Conservation (phyloP, 2,797 vertebrate genomes). For the Hemibagrus guttatus region DNA sequence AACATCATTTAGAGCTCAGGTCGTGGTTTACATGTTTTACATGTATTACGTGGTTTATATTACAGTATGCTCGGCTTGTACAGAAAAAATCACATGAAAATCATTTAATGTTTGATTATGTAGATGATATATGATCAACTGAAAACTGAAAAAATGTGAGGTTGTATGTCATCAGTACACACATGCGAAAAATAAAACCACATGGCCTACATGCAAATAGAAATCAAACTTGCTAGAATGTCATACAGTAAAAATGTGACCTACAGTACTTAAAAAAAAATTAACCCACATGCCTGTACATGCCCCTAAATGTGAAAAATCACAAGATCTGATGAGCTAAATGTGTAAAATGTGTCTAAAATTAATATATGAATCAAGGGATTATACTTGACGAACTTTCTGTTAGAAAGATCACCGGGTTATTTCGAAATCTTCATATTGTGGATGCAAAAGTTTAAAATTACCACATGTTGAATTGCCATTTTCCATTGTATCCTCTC, state of each 20-base stretch:
- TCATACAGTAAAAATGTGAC: not conserved
- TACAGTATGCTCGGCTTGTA: not conserved
- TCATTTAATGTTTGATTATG: not conserved
- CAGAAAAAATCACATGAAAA: not conserved
- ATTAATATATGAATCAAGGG: not conserved
- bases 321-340: not conserved
- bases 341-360: not conserved
- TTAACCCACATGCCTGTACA: too few species aligned
- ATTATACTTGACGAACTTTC: not conserved
- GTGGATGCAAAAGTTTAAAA: not conserved
- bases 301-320: not conserved
- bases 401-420: not conserved
- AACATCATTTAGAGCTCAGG: not conserved
- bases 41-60: too few species aligned
- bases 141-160: not conserved
- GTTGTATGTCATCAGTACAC: not conserved
- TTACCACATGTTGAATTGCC: conserved; percentile 8
- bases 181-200: not conserved
- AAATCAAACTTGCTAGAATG: not conserved
- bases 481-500: not conserved
- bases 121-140: not conserved
- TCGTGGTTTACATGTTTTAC: too few species aligned
- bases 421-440: not conserved
- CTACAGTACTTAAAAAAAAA: not conserved
- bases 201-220: not conserved